Conservation (phyloP, 2,113 vertebrate genomes). For the Columba livia region DNA sequence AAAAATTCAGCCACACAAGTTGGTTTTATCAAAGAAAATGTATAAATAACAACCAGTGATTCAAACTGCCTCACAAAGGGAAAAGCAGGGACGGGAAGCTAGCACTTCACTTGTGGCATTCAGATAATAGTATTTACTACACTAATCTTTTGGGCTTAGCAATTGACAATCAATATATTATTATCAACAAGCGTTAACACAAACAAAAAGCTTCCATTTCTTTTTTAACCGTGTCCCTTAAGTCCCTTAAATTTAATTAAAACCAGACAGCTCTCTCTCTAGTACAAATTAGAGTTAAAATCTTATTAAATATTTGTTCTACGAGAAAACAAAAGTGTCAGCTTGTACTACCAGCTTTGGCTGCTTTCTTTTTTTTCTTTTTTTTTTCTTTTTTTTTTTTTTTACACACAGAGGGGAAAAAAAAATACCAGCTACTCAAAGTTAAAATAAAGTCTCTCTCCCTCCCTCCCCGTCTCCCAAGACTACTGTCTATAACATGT, state of each 20-base stretch:
- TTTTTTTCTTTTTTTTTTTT: not conserved
- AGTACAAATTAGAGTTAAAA: conserved; percentile 51
- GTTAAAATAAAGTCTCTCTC: conserved; percentile 86
- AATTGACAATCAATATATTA: conserved; percentile 64
- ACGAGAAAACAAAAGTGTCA: conserved; percentile 44
- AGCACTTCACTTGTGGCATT: conserved; percentile 70
- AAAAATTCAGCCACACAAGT: conserved; percentile 72
- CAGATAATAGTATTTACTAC: conserved; percentile 73
- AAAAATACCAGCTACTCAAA: conserved; percentile 79
- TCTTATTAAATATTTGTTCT: conserved; percentile 71
- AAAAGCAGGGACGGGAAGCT: conserved; percentile 71
- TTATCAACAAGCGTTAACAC: conserved; percentile 61
- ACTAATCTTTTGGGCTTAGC: conserved; percentile 69
- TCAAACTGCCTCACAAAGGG: conserved; percentile 72
- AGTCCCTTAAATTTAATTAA: conserved; percentile 67
- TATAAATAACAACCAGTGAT: conserved; percentile 74
- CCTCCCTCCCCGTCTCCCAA: conserved; percentile 82
- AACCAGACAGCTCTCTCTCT: conserved; percentile 44
- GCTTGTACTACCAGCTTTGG: conserved; percentile 51
- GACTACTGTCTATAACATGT: conserved; percentile 88
- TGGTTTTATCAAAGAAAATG: conserved; percentile 76
- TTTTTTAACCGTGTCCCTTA: conserved; percentile 31
- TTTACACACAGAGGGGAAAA: conserved; percentile 1
- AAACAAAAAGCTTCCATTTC: conserved; percentile 69
- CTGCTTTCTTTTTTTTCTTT: not conserved